Conservation (phyloP, 2,888 invertebrate species). For the Pollenia amentaria region DNA sequence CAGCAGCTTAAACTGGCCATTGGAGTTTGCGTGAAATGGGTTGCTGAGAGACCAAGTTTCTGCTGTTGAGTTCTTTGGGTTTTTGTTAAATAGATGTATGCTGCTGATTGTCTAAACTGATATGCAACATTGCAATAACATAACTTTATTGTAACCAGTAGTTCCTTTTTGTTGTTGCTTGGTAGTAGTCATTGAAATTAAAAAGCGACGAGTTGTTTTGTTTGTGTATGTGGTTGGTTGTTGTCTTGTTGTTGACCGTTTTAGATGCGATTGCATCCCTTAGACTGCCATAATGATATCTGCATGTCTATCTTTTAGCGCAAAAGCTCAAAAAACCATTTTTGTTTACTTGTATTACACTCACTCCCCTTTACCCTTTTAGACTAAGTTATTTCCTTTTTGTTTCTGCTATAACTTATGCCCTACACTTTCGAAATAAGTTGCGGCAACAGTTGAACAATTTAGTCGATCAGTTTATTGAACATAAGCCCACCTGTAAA, state of each 20-base stretch:
- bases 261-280: slow-evolving; percentile 72
- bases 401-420: neutral
- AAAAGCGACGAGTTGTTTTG: slow-evolving; percentile 29
- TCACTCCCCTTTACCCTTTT: slow-evolving; percentile 71
- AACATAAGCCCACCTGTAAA: no score
- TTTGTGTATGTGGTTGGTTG: slow-evolving; percentile 4
- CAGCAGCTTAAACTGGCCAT: slow-evolving; percentile 38
- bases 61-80: neutral
- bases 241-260: neutral
- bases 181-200: slow-evolving; percentile 42
- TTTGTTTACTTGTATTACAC: slow-evolving; percentile 76
- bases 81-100: slow-evolving; percentile 68
- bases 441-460: no score
- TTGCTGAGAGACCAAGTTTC: slow-evolving; percentile 24
- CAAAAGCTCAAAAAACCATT: slow-evolving; percentile 76
- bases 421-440: slow-evolving; percentile 5
- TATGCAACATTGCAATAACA: slow-evolving; percentile 73
- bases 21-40: slow-evolving; percentile 73
- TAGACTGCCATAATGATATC: slow-evolving; percentile 81
- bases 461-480: no score
- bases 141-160: slow-evolving; percentile 71
- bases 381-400: slow-evolving; percentile 71
- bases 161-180: slow-evolving; percentile 32
- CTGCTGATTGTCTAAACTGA: slow-evolving; percentile 74
- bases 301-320: slow-evolving; percentile 81